Evolutionary conservation across 2,113 vertebrate genomes (phyloP), one percentile per base, ranked within the genome.

Genomic region (Nicator chloris): DNA sequence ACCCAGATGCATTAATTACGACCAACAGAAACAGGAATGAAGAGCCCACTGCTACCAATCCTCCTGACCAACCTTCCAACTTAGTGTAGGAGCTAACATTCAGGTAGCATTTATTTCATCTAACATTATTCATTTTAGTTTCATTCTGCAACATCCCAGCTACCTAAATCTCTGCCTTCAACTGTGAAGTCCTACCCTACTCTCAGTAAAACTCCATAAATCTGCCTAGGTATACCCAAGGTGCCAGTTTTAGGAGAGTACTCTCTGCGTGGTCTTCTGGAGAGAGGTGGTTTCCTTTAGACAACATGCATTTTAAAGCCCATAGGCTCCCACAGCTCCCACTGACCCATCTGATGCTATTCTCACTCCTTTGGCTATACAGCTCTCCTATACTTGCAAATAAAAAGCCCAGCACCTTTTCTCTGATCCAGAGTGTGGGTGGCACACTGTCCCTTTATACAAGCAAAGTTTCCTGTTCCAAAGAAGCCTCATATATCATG

Each of bases 401-500:
- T 28, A 69, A 76, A 80, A 72, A 7, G 8, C 10, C 18, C 33
- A 51, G 11, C 0, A 2, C 6, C n/a, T 83, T 80, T 83, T 72
- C 30, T 47, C 23, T 83, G 21, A 72, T 35, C 30, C 44, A 47
- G 27, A 61, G 4, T 10, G 23, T 50, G 37, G 20, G 5, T 83
- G 21, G 9, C 23, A 64, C 30, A 57, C 11, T 0, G 0, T 20
- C 20, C 10, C 13, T 42, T 71, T 68, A 18, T 21, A 24, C 0
- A 2, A 27, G 18, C 39, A 47, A 64, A 44, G 4, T 47, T 86
- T 75, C 56, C 77, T 3, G 2, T 20, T 77, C 6, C 27, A 47
- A 50, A 69, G 30, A 20, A 21, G 18, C 3, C 20, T 78, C 12
- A 10, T 47, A 22, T 14, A 14, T n/a, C 3, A 1, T n/a, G 30